Evolutionary conservation across 1,140 invertebrate species (phyloP), one percentile per base, ranked within the genome.

Genomic region (Drosophila subobscura): DNA sequence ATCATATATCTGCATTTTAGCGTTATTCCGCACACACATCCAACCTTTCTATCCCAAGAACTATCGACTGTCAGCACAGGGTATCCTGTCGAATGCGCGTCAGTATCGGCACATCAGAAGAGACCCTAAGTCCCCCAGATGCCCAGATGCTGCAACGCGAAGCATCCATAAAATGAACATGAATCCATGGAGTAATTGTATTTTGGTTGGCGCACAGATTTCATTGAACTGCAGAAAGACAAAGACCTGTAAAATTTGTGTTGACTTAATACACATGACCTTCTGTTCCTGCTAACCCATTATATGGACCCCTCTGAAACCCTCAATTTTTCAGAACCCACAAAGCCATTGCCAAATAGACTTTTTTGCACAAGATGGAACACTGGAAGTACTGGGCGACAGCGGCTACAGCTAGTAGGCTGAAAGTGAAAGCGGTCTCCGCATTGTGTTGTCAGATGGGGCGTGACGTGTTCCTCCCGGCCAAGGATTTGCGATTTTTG

Each of bases 141-240:
- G 2, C 54, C 33, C 55, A 56, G 45, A 54, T 77, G 61, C 53
- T 72, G 76, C 77, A 51, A 67, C 47, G 51, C 16, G 16, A 20
- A 20, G 16, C 72, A 72, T 53, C 77, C 47, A 67, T 66, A 80
- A 73, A 80, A 80, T 85, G 67, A 56, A 56, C 72, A 77, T 77
- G 81, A 80, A 86, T 80, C 75, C 81, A 77, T 80, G 51, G 58
- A 80, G 68, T 86, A 86, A 80, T 80, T 85, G 68, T 85, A 61
- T 72, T 77, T 73, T 77, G 81, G 63, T 77, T 72, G 70, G 60
- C 68, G 50, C 68, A 72, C 72, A 71, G 71, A 79, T 79, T 83
- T 79, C 79, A 84, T 84, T 80, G 73, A 86, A 74, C 76, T 84
- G 67, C 76, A 79, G 50, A 46, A 44, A 44, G 8, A n/a, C 12